phyloP scores from a whole-genome alignment of 2,888 invertebrate genomes.

The Griposia aprilina region DNA sequence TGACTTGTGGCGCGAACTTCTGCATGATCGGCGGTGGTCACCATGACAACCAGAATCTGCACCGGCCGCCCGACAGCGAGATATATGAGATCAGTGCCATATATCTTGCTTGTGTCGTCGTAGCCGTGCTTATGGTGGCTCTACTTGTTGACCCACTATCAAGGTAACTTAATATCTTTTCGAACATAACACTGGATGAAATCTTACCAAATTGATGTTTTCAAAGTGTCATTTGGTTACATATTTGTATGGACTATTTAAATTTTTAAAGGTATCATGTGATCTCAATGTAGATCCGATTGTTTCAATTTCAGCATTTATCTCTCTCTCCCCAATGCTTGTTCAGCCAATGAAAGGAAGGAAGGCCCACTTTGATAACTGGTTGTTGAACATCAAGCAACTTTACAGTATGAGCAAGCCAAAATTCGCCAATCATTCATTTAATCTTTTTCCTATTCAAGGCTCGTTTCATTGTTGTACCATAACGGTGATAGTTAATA shows the following conservation, averaged over 20 bases:
- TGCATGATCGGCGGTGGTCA: conserved; percentile 92
- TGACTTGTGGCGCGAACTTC: conserved; percentile 95
- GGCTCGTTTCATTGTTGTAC: conserved; percentile 41
- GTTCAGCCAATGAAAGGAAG: conserved; percentile 7
- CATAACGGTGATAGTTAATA: conserved; percentile 57
- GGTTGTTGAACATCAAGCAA: conserved; percentile 2
- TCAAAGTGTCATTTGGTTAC: neutral
- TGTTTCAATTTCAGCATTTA: neutral
- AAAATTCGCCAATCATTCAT: conserved; percentile 37
- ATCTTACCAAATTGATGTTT: neutral
- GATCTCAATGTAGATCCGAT: neutral
- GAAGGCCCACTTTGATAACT: conserved; percentile 17
- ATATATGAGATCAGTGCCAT: conserved; percentile 97
- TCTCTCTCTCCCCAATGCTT: neutral
- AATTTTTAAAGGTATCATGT: neutral
- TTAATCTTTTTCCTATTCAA: conserved; percentile 45
- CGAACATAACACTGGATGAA: neutral
- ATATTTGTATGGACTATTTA: neutral
- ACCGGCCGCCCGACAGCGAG: conserved; percentile 95
- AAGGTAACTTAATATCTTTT: conserved; percentile 89
- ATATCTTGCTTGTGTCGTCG: conserved; percentile 96
- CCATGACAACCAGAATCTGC: conserved; percentile 93
- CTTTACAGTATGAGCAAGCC: neutral
- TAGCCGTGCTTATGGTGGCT: conserved; percentile 96
- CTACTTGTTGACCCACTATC: conserved; percentile 97